Percentiles rank a stretch among this genome's conserved stretches.
phyloP scores from a whole-genome alignment of 2,888 invertebrate genomes.

The Crematogaster levior region DNA sequence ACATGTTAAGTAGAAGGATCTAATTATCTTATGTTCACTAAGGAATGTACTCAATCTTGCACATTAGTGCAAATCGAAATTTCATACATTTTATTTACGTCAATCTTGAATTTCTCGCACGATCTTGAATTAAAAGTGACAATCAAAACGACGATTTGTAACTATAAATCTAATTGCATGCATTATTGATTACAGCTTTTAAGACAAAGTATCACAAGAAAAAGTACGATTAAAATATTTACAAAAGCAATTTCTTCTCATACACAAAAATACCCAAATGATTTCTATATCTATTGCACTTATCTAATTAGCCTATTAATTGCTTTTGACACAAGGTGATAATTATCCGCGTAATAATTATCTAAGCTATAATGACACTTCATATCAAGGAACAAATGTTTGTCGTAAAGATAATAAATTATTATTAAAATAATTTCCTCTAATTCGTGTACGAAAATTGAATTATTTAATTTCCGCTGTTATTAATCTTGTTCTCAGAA shows the following conservation, averaged over 20 bases:
- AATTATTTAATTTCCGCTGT: constrained; percentile 27
- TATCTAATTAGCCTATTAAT: not conserved
- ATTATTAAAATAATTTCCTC: constrained; percentile 1
- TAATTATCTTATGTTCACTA: constrained; percentile 40
- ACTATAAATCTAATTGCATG: not conserved
- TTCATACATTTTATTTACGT: constrained; percentile 27
- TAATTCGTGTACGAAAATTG: not conserved
- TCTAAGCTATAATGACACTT: not conserved
- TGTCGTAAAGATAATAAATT: not conserved
- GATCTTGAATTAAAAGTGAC: not conserved
- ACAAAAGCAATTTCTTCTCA: not conserved
- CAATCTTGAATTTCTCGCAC: constrained; percentile 27
- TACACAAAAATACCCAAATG: not conserved
- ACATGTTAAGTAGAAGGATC: constrained; percentile 61
- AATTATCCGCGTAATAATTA: not conserved
- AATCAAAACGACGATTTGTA: not conserved
- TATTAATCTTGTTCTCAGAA: constrained; percentile 16
- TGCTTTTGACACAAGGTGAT: no score
- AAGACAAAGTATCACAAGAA: not conserved
- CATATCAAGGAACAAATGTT: not conserved
- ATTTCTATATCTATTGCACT: not conserved
- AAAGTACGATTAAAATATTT: not conserved
- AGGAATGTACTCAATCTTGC: constrained; percentile 58
- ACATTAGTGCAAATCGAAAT: constrained; percentile 55
- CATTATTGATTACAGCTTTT: not conserved